Evolutionary conservation across 1,140 invertebrate species (phyloP).

Genomic region (Caenorhabditis briggsae): DNA sequence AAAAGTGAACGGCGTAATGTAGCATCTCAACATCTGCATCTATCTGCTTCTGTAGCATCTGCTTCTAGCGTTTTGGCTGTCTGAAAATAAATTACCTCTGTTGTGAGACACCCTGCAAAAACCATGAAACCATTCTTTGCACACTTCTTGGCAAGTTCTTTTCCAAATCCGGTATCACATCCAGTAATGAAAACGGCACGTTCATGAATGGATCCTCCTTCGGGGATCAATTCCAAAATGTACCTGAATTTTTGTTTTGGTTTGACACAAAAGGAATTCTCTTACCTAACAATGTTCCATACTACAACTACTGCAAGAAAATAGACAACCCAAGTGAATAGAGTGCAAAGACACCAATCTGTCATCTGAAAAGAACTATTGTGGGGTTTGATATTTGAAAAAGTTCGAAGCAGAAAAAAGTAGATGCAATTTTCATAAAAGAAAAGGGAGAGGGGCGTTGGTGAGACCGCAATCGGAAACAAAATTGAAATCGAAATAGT

Average conservation of each 20-base stretch:
- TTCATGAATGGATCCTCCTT: conserved; percentile 54
- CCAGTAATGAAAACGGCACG: conserved; percentile 70
- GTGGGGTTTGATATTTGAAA: not conserved
- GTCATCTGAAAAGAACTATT: conserved; percentile 20
- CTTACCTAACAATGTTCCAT: conserved; percentile 42
- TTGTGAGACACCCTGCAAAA: conserved; percentile 67
- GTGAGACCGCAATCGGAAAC: conserved; percentile 24
- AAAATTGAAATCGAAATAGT: conserved; percentile 45
- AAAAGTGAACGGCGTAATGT: no score
- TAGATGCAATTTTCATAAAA: not conserved
- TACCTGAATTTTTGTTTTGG: conserved; percentile 42
- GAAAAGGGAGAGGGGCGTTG: not conserved
- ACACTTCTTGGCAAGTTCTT: conserved; percentile 67
- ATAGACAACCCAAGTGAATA: conserved; percentile 15
- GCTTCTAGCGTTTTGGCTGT: conserved; percentile 45
- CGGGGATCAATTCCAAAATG: conserved; percentile 56
- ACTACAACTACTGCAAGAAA: conserved; percentile 2
- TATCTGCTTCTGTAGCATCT: no score
- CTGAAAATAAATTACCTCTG: conserved; percentile 67
- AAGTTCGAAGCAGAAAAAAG: not conserved
- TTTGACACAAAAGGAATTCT: not conserved
- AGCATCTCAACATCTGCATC: no score
- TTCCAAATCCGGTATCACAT: conserved; percentile 70
- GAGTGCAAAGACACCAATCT: conserved; percentile 24
- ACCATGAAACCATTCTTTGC: conserved; percentile 64